Conservation (phyloP, 2,113 vertebrate species). For the Ptychochromis oligacanthus region DNA sequence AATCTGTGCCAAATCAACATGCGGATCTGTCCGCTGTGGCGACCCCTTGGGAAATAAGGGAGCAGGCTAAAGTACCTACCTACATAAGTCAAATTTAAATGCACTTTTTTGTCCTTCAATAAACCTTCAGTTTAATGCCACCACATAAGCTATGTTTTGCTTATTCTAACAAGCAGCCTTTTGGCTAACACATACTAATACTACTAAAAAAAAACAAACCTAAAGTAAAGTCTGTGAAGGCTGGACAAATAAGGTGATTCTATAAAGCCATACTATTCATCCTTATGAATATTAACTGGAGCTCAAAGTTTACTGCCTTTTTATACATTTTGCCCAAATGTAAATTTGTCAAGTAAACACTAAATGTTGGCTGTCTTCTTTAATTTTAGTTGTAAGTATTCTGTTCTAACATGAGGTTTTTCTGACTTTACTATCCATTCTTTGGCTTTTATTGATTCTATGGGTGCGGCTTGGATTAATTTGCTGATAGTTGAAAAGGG, state of each 20-base stretch:
- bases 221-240: not conserved
- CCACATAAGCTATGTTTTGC: not conserved
- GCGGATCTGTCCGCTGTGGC: not conserved
- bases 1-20: not conserved
- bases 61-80: not conserved
- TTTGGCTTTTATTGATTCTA: not conserved
- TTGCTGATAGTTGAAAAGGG: slow-evolving; percentile 50
- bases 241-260: not conserved
- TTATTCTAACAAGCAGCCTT: not conserved
- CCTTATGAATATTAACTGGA: not conserved
- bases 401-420: not conserved
- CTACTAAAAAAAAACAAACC: rapidly evolving
- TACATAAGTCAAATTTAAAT: not conserved
- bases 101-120: not conserved
- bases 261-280: not conserved
- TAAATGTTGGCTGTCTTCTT: not conserved
- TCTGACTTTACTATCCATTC: not conserved
- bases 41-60: not conserved
- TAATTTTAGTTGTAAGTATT: not conserved
- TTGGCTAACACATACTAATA: not conserved
- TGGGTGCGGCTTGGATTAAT: slow-evolving; percentile 27
- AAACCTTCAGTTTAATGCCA: not conserved
- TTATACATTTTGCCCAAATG: not conserved
- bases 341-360: not conserved
- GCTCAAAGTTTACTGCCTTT: not conserved